Evolutionary conservation across 2,113 vertebrate genomes (phyloP).

Genomic region (Epinephelus cyanopodus): DNA sequence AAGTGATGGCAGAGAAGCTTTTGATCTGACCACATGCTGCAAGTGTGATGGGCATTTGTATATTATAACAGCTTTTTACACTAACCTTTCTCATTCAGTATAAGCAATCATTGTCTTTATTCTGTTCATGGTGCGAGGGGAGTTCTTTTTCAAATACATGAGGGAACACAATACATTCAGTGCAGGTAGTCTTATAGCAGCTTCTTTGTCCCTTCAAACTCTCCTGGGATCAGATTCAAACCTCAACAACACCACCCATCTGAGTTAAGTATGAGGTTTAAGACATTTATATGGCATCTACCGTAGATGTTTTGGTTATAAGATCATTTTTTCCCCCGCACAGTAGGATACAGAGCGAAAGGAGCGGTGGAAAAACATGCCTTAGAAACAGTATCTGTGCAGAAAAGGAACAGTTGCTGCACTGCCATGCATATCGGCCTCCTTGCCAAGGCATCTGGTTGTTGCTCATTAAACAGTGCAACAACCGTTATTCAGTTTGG

Average conservation of each 20-base stretch:
- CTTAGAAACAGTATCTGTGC: constrained; percentile 12
- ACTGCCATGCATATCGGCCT: constrained; percentile 3
- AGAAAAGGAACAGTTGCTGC: constrained; percentile 12
- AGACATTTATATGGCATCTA: neutral
- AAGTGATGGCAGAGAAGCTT: constrained; percentile 5
- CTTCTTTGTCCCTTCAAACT: neutral
- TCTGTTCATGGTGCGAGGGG: neutral
- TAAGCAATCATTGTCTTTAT: neutral
- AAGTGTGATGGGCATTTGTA: neutral
- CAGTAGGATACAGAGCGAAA: neutral
- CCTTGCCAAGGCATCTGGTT: constrained; percentile 38
- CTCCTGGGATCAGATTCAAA: neutral
- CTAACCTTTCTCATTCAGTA: neutral
- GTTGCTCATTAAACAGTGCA: constrained; percentile 45
- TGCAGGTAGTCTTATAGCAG: neutral
- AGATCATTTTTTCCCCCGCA: neutral
- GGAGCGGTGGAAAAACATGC: neutral
- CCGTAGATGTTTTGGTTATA: neutral
- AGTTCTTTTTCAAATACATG: neutral
- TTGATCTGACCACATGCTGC: constrained; percentile 41
- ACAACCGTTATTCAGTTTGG: constrained; percentile 7
- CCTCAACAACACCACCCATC: neutral
- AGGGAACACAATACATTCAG: neutral
- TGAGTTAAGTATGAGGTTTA: neutral
- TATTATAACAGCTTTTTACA: neutral